These are phyloP conservation scores for Microtus montanus DNA, from an alignment of 2,113 vertebrate genomes.

Conservation along the genomic window DNA sequence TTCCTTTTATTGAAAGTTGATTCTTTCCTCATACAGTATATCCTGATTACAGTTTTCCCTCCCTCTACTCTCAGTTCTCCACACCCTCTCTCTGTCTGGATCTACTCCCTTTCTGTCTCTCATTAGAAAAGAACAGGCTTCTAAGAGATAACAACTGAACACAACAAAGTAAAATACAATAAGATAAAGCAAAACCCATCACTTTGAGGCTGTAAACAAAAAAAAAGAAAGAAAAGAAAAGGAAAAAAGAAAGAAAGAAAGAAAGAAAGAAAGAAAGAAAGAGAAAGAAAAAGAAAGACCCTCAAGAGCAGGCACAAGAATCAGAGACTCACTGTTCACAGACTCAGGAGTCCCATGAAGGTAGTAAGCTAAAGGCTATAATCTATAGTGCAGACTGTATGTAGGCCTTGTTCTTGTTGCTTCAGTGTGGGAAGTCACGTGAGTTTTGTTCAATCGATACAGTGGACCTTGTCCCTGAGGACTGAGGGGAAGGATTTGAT, in stretches of 20 bases:
- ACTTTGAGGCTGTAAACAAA: background rate
- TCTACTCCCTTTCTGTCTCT: background rate
- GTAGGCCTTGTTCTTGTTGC: background rate
- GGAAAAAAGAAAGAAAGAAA: no score
- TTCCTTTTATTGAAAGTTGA: background rate
- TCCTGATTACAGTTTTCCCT: no score
- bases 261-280: no score
- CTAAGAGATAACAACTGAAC: background rate
- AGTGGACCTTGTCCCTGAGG: background rate
- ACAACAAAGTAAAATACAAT: background rate
- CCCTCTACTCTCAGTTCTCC: no score
- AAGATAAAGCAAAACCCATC: background rate
- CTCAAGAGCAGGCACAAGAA: background rate
- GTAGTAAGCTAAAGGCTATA: no score
- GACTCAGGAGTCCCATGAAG: background rate
- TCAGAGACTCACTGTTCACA: background rate
- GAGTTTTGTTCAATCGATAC: background rate
- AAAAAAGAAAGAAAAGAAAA: no score
- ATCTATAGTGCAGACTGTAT: no score
- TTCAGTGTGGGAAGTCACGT: background rate
- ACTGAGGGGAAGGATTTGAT: no score
- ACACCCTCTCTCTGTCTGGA: no score
- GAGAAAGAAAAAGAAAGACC: no score
- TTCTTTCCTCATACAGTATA: no score
- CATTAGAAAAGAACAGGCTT: background rate